Evolutionary conservation across 2,113 vertebrate species (phyloP).

Genomic region (Setophaga kirtlandii): DNA sequence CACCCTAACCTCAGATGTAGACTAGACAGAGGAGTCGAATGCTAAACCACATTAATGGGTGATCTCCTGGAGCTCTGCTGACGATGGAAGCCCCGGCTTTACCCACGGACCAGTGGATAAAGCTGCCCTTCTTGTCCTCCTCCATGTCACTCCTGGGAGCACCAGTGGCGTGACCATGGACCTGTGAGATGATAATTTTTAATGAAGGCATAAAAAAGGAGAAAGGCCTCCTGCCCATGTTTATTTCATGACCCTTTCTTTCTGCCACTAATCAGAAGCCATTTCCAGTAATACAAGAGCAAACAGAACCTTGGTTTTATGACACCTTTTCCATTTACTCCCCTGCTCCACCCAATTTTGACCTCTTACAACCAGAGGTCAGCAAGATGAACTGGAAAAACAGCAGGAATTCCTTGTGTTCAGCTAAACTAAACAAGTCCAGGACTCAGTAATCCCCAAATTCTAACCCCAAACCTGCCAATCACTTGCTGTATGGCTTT

Average conservation of each 20-base stretch:
- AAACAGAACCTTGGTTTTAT: background rate
- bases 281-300: background rate
- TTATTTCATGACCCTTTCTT: background rate
- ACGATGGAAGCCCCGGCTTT: no score
- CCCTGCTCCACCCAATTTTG: background rate
- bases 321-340: background rate
- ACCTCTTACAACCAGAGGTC: background rate
- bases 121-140: no score
- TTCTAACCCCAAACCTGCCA: background rate
- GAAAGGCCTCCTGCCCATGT: no score
- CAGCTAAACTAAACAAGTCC: background rate
- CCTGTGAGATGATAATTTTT: no score
- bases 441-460: background rate
- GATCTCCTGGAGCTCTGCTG: no score
- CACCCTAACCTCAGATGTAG: no score
- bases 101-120: no score
- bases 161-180: no score
- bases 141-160: no score
- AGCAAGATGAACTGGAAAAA: background rate
- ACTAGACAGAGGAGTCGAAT: no score
- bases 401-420: background rate
- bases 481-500: background rate
- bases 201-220: no score
- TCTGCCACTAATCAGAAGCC: background rate
- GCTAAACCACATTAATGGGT: accelerated